Evolutionary conservation across 2,113 vertebrate genomes (phyloP).

Genomic region (Chloropsis cyanopogon): DNA sequence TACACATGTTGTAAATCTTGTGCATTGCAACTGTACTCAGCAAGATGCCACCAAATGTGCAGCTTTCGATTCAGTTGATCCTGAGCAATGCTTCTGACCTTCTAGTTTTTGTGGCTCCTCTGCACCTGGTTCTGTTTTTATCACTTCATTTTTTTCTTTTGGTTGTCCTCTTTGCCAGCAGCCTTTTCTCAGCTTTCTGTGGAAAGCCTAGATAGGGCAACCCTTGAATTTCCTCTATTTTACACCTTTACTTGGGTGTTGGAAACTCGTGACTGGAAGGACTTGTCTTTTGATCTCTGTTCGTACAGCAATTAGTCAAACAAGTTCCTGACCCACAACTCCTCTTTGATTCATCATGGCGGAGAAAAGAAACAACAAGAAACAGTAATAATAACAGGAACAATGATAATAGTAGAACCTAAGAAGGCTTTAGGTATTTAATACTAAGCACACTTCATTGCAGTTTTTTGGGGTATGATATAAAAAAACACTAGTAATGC

Average conservation of each 20-base stretch:
- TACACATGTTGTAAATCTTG: neutral
- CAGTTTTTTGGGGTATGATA: neutral
- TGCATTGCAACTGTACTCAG: neutral
- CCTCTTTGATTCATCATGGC: neutral
- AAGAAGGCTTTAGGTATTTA: neutral
- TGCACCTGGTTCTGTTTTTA: neutral
- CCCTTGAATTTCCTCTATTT: neutral
- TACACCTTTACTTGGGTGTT: neutral
- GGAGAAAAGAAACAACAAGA: neutral
- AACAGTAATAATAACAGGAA: neutral
- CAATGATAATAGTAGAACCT: neutral
- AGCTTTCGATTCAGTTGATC: neutral
- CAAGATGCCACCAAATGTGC: neutral
- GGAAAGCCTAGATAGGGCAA: neutral
- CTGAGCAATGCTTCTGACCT: neutral
- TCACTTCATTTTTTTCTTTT: neutral
- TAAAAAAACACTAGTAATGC: neutral
- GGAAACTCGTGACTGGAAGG: neutral
- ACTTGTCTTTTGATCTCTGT: neutral
- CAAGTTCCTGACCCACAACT: neutral
- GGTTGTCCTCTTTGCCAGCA: neutral
- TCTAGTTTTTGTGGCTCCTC: neutral
- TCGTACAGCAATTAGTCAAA: neutral
- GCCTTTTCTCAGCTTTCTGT: neutral
- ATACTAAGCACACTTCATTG: neutral